phyloP scores from a whole-genome alignment of 2,797 vertebrate genomes.

The Chelmon rostratus region DNA sequence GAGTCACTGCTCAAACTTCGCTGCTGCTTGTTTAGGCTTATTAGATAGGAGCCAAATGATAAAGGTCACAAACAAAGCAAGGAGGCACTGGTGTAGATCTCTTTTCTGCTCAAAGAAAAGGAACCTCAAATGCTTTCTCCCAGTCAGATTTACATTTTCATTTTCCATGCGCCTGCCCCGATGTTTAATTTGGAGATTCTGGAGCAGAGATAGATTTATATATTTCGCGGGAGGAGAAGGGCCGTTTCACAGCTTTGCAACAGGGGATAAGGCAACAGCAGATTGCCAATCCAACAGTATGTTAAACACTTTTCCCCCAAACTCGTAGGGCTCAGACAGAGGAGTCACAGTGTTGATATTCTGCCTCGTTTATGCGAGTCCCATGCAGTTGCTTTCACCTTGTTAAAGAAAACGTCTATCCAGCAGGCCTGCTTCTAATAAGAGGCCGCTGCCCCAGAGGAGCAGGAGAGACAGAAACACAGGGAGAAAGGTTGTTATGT shows the following conservation, averaged over 20 bases:
- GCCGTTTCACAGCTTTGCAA: constrained; percentile 75
- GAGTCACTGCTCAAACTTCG: constrained; percentile 61
- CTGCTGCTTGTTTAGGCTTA: constrained; percentile 80
- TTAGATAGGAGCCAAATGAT: constrained; percentile 76
- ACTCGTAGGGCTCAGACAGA: constrained; percentile 77
- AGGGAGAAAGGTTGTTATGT: constrained; percentile 80
- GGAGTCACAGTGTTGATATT: constrained; percentile 79
- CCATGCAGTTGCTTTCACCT: constrained; percentile 83
- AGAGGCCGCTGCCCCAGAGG: constrained; percentile 79
- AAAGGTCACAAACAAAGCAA: constrained; percentile 80
- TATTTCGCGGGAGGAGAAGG: constrained; percentile 72
- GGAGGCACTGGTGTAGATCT: constrained; percentile 67
- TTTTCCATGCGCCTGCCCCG: constrained; percentile 79
- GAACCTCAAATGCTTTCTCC: constrained; percentile 60
- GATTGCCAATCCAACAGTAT: constrained; percentile 75
- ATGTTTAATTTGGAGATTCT: constrained; percentile 86
- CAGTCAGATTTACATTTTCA: constrained; percentile 84
- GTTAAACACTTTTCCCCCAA: constrained; percentile 76
- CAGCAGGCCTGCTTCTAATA: constrained; percentile 85
- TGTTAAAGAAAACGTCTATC: constrained; percentile 82
- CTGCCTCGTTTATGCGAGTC: constrained; percentile 77
- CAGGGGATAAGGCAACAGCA: constrained; percentile 75
- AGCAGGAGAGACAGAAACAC: constrained; percentile 72
- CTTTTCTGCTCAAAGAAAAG: constrained; percentile 55
- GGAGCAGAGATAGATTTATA: constrained; percentile 81